Evolutionary conservation across 1,140 invertebrate species (phyloP).

Genomic region (Oryctes rhinoceros): DNA sequence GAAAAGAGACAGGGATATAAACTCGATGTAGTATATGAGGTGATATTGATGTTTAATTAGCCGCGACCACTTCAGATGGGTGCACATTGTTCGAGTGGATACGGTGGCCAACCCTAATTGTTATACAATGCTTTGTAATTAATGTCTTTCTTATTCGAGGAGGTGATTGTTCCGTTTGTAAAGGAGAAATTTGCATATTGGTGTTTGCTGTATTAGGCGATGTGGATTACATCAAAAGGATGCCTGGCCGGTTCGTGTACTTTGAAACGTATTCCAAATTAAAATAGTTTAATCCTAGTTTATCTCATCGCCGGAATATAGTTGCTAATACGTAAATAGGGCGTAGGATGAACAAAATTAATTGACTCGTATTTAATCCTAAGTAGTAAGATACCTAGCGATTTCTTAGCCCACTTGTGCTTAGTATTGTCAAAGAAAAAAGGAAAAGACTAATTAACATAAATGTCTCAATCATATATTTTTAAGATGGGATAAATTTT

Average conservation of each 20-base stretch:
- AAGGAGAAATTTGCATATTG: constrained; percentile 25
- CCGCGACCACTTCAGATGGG: constrained; percentile 13
- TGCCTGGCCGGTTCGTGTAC: background rate
- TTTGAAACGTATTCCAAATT: no score
- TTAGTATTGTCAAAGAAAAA: no score
- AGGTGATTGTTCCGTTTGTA: background rate
- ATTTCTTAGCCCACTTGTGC: no score
- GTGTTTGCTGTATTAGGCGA: background rate
- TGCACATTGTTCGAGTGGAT: constrained; percentile 9
- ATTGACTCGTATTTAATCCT: no score
- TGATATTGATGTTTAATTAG: constrained; percentile 32
- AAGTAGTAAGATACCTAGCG: no score
- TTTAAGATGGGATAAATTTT: no score
- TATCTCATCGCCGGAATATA: no score
- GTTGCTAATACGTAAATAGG: no score
- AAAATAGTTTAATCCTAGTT: no score
- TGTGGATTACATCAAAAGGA: background rate
- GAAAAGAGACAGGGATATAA: constrained; percentile 12
- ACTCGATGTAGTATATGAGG: background rate
- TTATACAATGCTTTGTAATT: constrained; percentile 28
- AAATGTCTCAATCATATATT: no score
- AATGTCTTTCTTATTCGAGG: constrained; percentile 6
- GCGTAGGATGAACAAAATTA: no score
- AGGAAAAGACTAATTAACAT: no score
- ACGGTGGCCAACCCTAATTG: constrained; percentile 19